Conservation (phyloP, 2,113 vertebrate genomes). For the Psammodynastes pulverulentus region DNA sequence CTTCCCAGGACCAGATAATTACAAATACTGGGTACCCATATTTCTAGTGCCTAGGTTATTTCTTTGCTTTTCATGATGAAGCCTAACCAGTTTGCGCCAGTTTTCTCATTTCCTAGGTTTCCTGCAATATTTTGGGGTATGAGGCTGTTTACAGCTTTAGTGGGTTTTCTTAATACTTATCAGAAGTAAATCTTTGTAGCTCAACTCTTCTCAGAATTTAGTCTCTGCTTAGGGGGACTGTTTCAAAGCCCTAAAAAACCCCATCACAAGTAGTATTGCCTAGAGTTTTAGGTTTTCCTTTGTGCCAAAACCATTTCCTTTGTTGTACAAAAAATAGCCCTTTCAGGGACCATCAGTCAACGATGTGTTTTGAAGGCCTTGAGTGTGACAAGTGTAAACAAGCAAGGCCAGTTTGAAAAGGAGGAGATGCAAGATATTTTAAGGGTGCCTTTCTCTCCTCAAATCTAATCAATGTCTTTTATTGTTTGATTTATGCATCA, state of each 20-base stretch:
- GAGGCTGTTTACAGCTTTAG: background rate
- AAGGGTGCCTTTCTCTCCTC: background rate
- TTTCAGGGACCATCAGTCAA: background rate
- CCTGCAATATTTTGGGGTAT: background rate
- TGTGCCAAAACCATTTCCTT: background rate
- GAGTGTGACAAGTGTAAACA: background rate
- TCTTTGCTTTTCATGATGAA: background rate
- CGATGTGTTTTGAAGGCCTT: background rate
- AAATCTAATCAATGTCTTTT: background rate
- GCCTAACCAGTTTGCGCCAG: background rate
- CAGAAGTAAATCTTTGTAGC: background rate
- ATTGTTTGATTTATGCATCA: background rate
- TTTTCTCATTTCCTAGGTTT: background rate
- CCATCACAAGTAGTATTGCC: background rate
- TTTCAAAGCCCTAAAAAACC: background rate
- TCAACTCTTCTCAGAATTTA: background rate
- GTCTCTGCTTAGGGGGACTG: background rate
- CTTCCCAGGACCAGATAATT: background rate
- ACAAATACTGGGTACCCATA: background rate
- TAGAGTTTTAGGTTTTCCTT: background rate
- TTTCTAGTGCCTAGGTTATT: background rate
- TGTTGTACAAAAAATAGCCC: background rate
- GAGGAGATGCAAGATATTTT: background rate
- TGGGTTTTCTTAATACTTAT: background rate
- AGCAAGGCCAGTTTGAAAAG: background rate